phyloP scores from a whole-genome alignment of 2,113 vertebrate genomes.

The Perca fluviatilis region DNA sequence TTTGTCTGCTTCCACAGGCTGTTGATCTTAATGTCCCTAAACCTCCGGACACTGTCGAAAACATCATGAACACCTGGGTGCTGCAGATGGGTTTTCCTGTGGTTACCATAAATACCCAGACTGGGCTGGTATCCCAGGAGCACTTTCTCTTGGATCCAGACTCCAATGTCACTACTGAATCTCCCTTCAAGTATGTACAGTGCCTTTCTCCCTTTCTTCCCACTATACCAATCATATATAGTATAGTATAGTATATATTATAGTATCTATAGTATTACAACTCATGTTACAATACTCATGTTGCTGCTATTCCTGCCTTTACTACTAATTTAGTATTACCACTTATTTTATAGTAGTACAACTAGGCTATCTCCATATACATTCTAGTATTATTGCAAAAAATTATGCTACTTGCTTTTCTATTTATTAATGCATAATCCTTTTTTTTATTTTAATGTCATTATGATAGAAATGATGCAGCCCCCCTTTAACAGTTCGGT shows the following conservation, averaged over 20 bases:
- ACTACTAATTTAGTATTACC: too few species aligned
- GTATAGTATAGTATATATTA: too few species aligned
- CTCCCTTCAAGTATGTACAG: constrained; percentile 83
- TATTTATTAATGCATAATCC: background rate
- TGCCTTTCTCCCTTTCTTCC: background rate
- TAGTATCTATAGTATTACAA: background rate
- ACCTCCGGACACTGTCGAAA: constrained; percentile 47
- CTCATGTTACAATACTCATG: background rate
- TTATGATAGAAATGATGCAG: background rate
- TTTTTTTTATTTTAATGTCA: constrained; percentile 3
- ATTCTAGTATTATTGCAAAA: background rate
- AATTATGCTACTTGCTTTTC: background rate
- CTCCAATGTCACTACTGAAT: constrained; percentile 79
- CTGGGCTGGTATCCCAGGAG: constrained; percentile 77
- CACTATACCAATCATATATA: background rate
- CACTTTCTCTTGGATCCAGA: constrained; percentile 90
- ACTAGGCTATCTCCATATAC: background rate
- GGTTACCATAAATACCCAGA: constrained; percentile 84
- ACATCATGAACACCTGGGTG: constrained; percentile 94
- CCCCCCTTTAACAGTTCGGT: background rate
- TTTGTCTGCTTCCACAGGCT: constrained; percentile 65
- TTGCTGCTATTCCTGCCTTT: background rate
- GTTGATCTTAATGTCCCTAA: rapidly evolving
- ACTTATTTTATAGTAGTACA: background rate
- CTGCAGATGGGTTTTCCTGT: constrained; percentile 96